phyloP scores from a whole-genome alignment of 2,797 vertebrate species.

The Phoebastria nigripes region DNA sequence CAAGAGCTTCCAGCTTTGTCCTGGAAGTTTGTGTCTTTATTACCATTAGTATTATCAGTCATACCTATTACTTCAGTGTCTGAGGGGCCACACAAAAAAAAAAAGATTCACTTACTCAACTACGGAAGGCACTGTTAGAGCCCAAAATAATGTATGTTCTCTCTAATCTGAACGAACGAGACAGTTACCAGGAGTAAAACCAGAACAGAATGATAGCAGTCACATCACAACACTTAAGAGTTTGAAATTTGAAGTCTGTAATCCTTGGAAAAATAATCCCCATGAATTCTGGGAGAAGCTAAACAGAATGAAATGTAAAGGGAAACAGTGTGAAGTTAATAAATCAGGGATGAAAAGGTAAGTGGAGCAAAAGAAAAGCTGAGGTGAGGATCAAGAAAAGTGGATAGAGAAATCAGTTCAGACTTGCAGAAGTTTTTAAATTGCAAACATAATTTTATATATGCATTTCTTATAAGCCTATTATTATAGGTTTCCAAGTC shows the following conservation, averaged over 20 bases:
- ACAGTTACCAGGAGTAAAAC: neutral
- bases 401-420: neutral
- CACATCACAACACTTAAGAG: neutral
- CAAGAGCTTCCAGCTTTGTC: neutral
- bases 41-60: neutral
- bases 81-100: rapidly evolving
- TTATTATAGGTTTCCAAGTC: neutral
- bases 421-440: neutral
- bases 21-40: neutral
- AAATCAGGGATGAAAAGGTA: neutral
- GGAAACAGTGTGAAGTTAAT: neutral
- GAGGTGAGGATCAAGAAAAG: neutral
- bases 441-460: neutral
- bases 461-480: neutral
- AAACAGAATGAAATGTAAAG: neutral
- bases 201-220: neutral
- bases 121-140: neutral
- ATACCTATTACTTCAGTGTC: neutral
- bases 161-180: neutral
- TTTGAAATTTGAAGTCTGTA: neutral
- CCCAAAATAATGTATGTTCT: neutral
- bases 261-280: neutral
- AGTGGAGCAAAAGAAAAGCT: neutral
- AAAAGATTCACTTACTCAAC: neutral
- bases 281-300: neutral